Base-by-base conservation (phyloP, 2,797 vertebrate species). In the Pygocentrus nattereri region DNA sequence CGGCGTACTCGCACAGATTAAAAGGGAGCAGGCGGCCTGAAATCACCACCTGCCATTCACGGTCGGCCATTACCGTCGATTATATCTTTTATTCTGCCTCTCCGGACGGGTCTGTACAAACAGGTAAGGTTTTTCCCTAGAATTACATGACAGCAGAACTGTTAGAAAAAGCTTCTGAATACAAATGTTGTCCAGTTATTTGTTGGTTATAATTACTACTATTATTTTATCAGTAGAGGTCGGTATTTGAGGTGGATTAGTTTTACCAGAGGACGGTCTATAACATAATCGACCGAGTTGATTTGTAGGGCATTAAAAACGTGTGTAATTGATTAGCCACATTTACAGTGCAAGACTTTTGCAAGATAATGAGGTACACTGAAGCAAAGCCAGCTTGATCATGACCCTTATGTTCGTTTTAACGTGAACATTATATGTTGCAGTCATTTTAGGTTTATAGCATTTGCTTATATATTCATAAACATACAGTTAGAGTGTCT, bases 31-130 rank as follows among this genome's bases (percentile, higher is more conserved):
- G 95, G 1, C 71, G 91, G 47, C 94, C 95, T 18, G 98, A 98
- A 91, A 93, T 99, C 91, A 99, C 97, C 38, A 99, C 97, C 47
- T 97, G 94, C 79, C 97, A 98, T 88, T 97, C 97, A 5, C 93
- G 90, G 83, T 95, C 95, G 0, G 96, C 97, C 88, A 89, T 96
- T 84, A 98, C 97, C 0, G 98, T 99, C 87, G 98, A 99, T 88
- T 99, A 99, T 85, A 98, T 99, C 88, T 96, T 99, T 90, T 98
- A 97, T 90, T 97, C 96, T 10, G 88, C 92, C 64, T 89, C 87
- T 67, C 90, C 88, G 0, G 88, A 85, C 0, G 15, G 21, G 52
- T 52, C 80, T 78, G 50, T 50, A 68, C 86, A 88, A 19, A 89
- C 94, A 84, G 97, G 97, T 98, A 93, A 88, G 41, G 30, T 5